Conservation (phyloP, 2,888 invertebrate species). For the Bellardia pandia region DNA sequence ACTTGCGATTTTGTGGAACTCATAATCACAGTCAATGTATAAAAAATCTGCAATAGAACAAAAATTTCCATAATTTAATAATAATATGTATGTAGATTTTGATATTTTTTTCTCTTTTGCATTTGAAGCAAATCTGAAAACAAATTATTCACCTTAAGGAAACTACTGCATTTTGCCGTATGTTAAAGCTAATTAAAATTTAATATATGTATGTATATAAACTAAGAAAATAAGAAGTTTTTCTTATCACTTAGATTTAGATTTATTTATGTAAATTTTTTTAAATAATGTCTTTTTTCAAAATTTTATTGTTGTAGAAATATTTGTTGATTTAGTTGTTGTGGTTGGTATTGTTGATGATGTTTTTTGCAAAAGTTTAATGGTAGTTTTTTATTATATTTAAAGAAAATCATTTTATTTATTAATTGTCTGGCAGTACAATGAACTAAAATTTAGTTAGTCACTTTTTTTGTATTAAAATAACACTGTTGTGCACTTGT, state of each 20-base stretch:
- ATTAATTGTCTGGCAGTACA: conserved; percentile 49
- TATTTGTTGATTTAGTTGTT: conserved; percentile 17
- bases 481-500: conserved; percentile 28
- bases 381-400: conserved; percentile 23
- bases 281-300: conserved; percentile 24
- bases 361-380: conserved; percentile 40
- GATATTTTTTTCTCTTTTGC: neutral
- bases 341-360: conserved; percentile 8
- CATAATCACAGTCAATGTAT: conserved; percentile 83
- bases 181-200: conserved; percentile 25
- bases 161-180: conserved; percentile 49
- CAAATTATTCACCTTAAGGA: conserved; percentile 45
- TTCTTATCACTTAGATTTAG: conserved; percentile 30
- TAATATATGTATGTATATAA: conserved; percentile 2
- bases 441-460: conserved; percentile 42
- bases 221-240: conserved; percentile 35
- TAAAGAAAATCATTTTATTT: conserved; percentile 36
- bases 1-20: conserved; percentile 84
- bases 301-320: conserved; percentile 16
- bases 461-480: conserved; percentile 21
- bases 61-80: neutral
- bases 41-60: conserved; percentile 77
- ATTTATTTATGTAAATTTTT: conserved; percentile 1
- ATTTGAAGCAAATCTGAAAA: neutral
- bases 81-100: neutral